These are phyloP conservation scores for Rotaria magnacalcarata DNA, from an alignment of 2,888 invertebrate genomes.

Conservation along the genomic window DNA sequence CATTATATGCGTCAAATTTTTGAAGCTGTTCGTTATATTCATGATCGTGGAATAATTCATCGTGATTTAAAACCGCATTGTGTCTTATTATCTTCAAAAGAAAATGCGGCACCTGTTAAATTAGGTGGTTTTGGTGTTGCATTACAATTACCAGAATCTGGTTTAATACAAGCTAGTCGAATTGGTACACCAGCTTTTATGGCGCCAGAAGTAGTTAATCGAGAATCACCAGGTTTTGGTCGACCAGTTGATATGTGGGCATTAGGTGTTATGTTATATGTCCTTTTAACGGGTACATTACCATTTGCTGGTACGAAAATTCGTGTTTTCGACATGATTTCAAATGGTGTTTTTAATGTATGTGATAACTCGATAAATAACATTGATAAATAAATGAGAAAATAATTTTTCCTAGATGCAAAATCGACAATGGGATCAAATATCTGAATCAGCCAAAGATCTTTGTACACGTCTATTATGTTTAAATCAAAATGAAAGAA, in stretches of 20 bases:
- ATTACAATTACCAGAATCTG: constrained; percentile 39
- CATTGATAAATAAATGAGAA: not conserved
- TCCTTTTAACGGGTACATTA: constrained; percentile 83
- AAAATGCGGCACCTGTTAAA: constrained; percentile 96
- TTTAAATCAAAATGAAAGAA: constrained; percentile 81
- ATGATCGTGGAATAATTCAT: constrained; percentile 94
- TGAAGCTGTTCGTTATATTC: constrained; percentile 92
- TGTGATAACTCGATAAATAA: not conserved
- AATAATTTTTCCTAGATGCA: constrained; percentile 69
- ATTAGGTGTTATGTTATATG: constrained; percentile 86
- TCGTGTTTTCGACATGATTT: constrained; percentile 80
- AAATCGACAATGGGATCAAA: constrained; percentile 80
- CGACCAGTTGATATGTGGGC: constrained; percentile 97
- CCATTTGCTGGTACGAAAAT: constrained; percentile 92
- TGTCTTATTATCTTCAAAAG: constrained; percentile 85
- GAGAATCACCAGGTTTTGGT: constrained; percentile 66
- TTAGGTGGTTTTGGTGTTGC: constrained; percentile 87
- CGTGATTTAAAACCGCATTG: constrained; percentile 95
- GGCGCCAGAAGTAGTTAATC: constrained; percentile 91
- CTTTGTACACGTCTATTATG: constrained; percentile 85
- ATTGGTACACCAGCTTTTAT: constrained; percentile 94
- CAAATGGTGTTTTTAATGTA: constrained; percentile 56
- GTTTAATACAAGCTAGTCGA: constrained; percentile 62
- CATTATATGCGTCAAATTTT: constrained; percentile 98
- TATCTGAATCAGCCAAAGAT: constrained; percentile 90